Base-by-base conservation (phyloP, 2,113 vertebrate genomes). In the Hemicordylus capensis region DNA sequence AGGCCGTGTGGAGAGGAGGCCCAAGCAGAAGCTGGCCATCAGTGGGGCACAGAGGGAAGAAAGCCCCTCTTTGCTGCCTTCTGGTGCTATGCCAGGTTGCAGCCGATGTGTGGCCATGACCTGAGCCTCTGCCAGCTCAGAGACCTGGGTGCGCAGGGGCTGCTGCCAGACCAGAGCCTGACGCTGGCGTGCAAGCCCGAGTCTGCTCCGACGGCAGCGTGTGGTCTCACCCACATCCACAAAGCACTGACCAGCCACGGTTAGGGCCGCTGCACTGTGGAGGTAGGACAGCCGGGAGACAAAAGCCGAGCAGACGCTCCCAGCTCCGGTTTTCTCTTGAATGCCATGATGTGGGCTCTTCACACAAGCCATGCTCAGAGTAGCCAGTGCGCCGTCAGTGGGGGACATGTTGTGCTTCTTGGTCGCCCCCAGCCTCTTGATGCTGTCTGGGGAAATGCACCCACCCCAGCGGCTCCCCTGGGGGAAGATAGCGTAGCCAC, bases 401-500 rank as follows among this genome's bases (percentile, higher is more conserved):
- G n/a, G n/a, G n/a, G n/a, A n/a, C n/a, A n/a, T n/a, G n/a, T n/a
- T n/a, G n/a, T n/a, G n/a, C n/a, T n/a, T n/a, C n/a, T n/a, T n/a
- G 74, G 34, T 9, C 3, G 17, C n/a, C n/a, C 31, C 17, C 8
- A 17, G 2, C 19, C 85, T 72, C 59, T 88, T 1, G 0, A 80
- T 88, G 80, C 73, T 14, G 46, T 6, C 74, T 7, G 15, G 66
- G 64, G 76, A 46, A 24, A 64, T 84, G 63, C 42, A 58, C 75
- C 44, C 24, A n/a, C 39, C 44, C 59, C 44, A 84, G 76, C 85
- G 82, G 77, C 70, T 86, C 91, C 91, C 72, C 61, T 24, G 81
- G 76, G 77, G 88, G 88, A 88, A 83, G 26, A 83, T 76, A 87
- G 63, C 85, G 34, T 81, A 83, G 89, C 51, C 89, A 78, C 85